Evolutionary conservation across 2,113 vertebrate genomes (phyloP).

Genomic region (Phodopus roborovskii): DNA sequence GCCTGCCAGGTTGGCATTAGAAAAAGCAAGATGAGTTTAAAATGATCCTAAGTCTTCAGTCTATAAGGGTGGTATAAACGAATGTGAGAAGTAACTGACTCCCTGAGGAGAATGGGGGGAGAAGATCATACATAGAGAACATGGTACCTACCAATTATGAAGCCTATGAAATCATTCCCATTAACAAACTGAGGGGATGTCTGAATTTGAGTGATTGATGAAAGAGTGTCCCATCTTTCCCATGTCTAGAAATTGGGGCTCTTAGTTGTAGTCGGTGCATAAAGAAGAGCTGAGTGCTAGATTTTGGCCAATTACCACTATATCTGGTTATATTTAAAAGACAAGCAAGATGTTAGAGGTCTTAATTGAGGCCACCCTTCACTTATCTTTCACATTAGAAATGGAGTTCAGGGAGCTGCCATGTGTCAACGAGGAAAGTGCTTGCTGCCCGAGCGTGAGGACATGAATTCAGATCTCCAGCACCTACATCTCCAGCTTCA

Average conservation of each 20-base stretch:
- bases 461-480: not conserved
- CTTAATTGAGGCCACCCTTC: not conserved
- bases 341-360: not conserved
- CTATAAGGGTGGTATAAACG: not conserved
- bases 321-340: not conserved
- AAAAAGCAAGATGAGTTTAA: slow-evolving; percentile 33
- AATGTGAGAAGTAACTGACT: not conserved
- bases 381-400: not conserved
- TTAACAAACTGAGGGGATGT: not conserved
- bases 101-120: not conserved
- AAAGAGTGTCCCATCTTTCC: not conserved
- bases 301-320: not conserved
- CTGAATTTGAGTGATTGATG: not conserved
- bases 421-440: not conserved
- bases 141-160: not conserved
- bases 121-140: slow-evolving; percentile 5
- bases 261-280: not conserved
- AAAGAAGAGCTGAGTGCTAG: not conserved
- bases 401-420: not conserved
- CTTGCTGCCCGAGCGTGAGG: not conserved
- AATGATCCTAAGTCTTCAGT: not conserved
- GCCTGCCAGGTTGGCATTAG: slow-evolving; percentile 41
- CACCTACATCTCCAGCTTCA: too few relatives aligned
- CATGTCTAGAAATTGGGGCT: not conserved
- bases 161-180: slow-evolving; percentile 11